phyloP scores from a whole-genome alignment of 2,113 vertebrate species.

The Actenoides hombroni region DNA sequence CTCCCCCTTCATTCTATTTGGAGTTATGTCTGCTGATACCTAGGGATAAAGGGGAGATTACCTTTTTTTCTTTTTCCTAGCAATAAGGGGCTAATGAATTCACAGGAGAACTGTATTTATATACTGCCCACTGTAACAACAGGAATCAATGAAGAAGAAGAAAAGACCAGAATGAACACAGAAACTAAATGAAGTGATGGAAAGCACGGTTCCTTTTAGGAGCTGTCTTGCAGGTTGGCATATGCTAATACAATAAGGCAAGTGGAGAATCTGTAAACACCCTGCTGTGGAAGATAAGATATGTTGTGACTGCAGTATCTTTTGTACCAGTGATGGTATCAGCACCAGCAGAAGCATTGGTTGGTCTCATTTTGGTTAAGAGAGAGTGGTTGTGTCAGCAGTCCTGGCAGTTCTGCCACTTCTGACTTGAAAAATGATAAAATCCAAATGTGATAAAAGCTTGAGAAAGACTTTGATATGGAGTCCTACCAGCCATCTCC shows the following conservation, averaged over 20 bases:
- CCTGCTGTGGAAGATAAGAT: conserved; percentile 15
- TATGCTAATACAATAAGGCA: not conserved
- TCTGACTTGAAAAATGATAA: conserved; percentile 18
- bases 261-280: conserved; percentile 23
- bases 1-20: not conserved
- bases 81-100: not conserved
- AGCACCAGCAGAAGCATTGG: not conserved
- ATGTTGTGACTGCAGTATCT: not conserved
- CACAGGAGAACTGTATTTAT: not conserved
- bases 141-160: not conserved
- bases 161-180: not conserved
- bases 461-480: conserved; percentile 14
- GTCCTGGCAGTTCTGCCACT: not conserved
- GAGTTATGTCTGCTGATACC: not conserved
- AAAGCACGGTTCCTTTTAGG: not conserved
- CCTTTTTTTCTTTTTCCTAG: not conserved
- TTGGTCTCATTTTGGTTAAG: not conserved
- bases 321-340: conserved; percentile 7
- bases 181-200: not conserved
- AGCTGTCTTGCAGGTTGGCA: not conserved
- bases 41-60: not conserved
- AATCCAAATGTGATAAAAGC: conserved; percentile 4
- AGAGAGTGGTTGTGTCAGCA: not conserved
- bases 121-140: not conserved
- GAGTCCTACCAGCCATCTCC: not conserved